These are phyloP conservation scores for Mythimna loreyi DNA, from an alignment of 2,888 invertebrate species.

Conservation along the genomic window DNA sequence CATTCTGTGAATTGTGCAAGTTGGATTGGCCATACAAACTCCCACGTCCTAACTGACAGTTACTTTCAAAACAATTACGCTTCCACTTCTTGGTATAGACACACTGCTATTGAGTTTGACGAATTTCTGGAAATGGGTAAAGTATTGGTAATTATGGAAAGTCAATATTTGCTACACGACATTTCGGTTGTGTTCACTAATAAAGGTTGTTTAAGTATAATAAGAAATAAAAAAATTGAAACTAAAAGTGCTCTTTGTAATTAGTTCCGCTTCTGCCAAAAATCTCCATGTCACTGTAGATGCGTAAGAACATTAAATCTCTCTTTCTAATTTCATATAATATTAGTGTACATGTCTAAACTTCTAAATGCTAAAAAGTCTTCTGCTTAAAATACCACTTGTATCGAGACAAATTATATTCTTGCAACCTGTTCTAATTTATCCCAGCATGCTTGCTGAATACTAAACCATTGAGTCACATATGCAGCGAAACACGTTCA, in stretches of 20 bases:
- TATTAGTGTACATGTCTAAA: no score
- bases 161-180: background rate
- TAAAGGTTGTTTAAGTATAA: background rate
- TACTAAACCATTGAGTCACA: slow-evolving; percentile 55
- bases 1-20: slow-evolving; percentile 77
- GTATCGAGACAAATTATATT: slow-evolving; percentile 3
- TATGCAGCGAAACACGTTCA: slow-evolving; percentile 73
- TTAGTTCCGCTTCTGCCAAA: background rate
- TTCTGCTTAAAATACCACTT: background rate
- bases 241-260: background rate
- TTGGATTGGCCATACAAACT: slow-evolving; percentile 77
- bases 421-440: slow-evolving; percentile 53
- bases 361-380: background rate
- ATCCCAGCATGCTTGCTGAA: slow-evolving; percentile 56
- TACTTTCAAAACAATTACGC: slow-evolving; percentile 82
- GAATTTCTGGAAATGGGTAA: background rate
- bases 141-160: no score
- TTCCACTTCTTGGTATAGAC: slow-evolving; percentile 70
- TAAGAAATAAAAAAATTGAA: background rate
- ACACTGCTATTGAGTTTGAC: slow-evolving; percentile 38
- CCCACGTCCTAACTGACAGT: slow-evolving; percentile 78
- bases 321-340: no score
- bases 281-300: background rate
- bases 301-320: background rate
- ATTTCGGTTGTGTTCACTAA: background rate